Base-by-base conservation (phyloP, 2,888 invertebrate species). In the Acrobasis suavella region DNA sequence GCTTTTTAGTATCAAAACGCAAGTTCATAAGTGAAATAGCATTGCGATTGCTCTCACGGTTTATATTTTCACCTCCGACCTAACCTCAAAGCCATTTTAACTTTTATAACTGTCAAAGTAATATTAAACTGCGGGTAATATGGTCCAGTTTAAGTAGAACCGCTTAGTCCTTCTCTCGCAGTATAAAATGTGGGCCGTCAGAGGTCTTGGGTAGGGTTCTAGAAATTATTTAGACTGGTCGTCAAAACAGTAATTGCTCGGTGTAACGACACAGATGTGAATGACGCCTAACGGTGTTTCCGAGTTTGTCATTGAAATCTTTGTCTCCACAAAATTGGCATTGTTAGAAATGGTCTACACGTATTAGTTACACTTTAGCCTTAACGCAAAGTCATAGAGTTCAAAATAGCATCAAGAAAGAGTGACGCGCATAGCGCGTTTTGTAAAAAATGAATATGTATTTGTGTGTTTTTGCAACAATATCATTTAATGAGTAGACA, bases 81-180 rank as follows among this genome's bases (percentile, higher is more conserved):
- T 80, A 78, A 80, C 83, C 82, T 81, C 77, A 79, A 80, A 78
- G 55, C 55, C 49, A 62, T 83, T 85, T 84, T 83, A 83, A 80
- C 79, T 72, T 80, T 77, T 80, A 76, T 87, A 89, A 90, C 88
- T 87, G 88, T 89, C 87, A 80, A 72, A 80, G 81, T 80, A 78
- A 81, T 84, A 82, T 81, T 75, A 77, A 71, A 79, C 72, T 72
- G 65, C 67, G 67, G 68, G 71, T 67, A 72, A 64, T 50, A 60
- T 62, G 65, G 63, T 52, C 87, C 85, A 82, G 9, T 65, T 2
- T 73, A 75, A 62, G 58, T 65, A 73, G 83, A 76, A 1, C 84
- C 71, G 52, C 66, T 12, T 42, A 52, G 60, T 61, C 58, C 60
- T 61, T 58, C 63, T 66, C 32, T 9, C 38, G 14, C 54, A 7